Evolutionary conservation across 2,113 vertebrate genomes (phyloP).

Genomic region (Petrocephalus zakoni): DNA sequence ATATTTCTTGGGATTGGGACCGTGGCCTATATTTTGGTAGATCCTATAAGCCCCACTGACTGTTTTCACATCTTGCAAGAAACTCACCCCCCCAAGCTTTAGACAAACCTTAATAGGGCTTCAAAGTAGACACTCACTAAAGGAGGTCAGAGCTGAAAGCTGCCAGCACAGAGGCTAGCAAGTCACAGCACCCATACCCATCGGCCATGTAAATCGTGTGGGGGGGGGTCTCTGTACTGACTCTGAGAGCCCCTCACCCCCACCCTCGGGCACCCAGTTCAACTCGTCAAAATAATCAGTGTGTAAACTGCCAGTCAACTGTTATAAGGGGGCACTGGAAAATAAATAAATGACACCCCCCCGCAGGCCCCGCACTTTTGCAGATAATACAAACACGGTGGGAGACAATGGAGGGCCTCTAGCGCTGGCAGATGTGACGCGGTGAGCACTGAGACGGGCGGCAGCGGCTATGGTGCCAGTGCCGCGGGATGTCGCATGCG

Average conservation of each 20-base stretch:
- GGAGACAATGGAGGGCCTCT: conserved; percentile 12
- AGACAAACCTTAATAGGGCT: neutral
- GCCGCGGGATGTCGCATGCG: neutral
- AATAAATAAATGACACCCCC: conserved; percentile 22
- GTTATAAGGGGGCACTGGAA: neutral
- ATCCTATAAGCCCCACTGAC: neutral
- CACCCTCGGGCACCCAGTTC: neutral
- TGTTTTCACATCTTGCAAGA: neutral
- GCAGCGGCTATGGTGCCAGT: neutral
- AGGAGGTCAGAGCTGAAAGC: neutral
- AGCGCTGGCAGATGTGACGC: conserved; percentile 10
- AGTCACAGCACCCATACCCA: neutral
- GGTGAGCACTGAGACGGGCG: neutral
- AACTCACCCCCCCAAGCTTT: neutral
- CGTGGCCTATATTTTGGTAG: neutral
- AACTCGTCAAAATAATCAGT: neutral
- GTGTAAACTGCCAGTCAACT: conserved; percentile 7
- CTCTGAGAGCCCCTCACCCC: neutral
- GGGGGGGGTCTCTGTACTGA: neutral
- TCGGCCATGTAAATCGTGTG: neutral
- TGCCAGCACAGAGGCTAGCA: neutral
- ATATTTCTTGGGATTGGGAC: neutral
- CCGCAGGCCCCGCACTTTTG: neutral
- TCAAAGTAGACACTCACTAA: neutral
- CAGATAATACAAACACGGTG: conserved; percentile 4